These are phyloP conservation scores for Seriola dumerili DNA, from an alignment of 2,113 vertebrate genomes.

Conservation along the genomic window DNA sequence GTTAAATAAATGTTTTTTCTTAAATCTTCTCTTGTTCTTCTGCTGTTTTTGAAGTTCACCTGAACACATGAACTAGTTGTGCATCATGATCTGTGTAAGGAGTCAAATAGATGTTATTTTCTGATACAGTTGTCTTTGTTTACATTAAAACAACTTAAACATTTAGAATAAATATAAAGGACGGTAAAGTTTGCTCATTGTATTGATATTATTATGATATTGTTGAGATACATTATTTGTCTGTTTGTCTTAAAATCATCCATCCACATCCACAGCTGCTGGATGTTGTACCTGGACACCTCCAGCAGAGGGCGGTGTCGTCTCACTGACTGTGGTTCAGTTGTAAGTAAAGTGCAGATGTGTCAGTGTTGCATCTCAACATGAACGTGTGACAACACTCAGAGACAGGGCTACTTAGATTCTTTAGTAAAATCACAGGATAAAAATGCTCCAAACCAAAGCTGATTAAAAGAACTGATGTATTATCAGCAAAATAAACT, in stretches of 20 bases:
- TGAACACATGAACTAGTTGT: not conserved
- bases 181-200: not conserved
- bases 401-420: too few relatives aligned
- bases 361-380: too few relatives aligned
- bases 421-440: too few relatives aligned
- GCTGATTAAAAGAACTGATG: too few relatives aligned
- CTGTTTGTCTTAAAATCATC: not conserved
- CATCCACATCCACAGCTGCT: not conserved
- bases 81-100: not conserved
- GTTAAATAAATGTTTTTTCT: conserved; percentile 42
- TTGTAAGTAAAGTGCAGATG: too few relatives aligned
- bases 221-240: not conserved
- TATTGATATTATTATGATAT: not conserved
- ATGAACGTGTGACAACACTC: too few relatives aligned
- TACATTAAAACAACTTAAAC: not conserved
- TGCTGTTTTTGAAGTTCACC: not conserved
- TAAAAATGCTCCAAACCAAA: too few relatives aligned
- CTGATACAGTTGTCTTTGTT: not conserved
- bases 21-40: not conserved
- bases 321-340: not conserved
- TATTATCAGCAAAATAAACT: too few relatives aligned
- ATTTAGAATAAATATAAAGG: not conserved
- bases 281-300: not conserved
- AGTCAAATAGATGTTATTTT: too few relatives aligned
- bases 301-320: conserved; percentile 29